A percentile compares a stretch with the other conserved stretches of the same genome.
These are phyloP conservation scores for Meteorus cinctellus DNA, from an alignment of 2,888 invertebrate genomes.

Conservation along the genomic window DNA sequence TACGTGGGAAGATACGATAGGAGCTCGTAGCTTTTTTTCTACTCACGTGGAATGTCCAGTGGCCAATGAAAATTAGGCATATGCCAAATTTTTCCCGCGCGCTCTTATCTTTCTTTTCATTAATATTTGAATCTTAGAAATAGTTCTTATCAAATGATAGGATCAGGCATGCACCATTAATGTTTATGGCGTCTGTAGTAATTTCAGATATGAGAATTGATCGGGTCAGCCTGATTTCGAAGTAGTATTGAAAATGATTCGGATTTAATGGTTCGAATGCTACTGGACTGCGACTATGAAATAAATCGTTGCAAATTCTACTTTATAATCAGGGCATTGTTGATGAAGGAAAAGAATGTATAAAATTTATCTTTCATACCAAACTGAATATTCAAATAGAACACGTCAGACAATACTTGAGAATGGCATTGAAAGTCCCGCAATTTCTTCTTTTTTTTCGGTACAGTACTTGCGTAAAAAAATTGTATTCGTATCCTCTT, in stretches of 20 bases:
- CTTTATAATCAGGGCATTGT: too few species aligned
- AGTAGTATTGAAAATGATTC: background rate
- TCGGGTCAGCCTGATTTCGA: background rate
- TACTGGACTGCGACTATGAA: too few species aligned
- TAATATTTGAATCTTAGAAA: background rate
- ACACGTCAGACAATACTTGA: too few species aligned
- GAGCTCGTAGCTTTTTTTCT: background rate
- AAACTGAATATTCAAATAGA: too few species aligned
- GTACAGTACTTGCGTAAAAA: too few species aligned
- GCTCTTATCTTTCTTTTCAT: background rate
- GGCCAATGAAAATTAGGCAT: constrained; percentile 14
- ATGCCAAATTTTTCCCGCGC: background rate
- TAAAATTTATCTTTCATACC: too few species aligned
- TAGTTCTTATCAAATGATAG: background rate
- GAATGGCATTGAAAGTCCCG: too few species aligned
- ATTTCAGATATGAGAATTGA: background rate
- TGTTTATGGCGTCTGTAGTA: background rate
- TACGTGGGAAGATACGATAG: constrained; percentile 41
- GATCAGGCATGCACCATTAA: background rate
- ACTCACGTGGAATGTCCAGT: background rate
- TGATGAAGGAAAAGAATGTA: too few species aligned
- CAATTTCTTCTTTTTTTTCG: too few species aligned
- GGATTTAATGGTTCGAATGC: background rate
- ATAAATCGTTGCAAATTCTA: too few species aligned
- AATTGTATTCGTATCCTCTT: too few species aligned